A percentile compares a stretch with the other conserved stretches of the same genome.
phyloP scores from a whole-genome alignment of 2,113 vertebrate species.

The Alethe diademata region DNA sequence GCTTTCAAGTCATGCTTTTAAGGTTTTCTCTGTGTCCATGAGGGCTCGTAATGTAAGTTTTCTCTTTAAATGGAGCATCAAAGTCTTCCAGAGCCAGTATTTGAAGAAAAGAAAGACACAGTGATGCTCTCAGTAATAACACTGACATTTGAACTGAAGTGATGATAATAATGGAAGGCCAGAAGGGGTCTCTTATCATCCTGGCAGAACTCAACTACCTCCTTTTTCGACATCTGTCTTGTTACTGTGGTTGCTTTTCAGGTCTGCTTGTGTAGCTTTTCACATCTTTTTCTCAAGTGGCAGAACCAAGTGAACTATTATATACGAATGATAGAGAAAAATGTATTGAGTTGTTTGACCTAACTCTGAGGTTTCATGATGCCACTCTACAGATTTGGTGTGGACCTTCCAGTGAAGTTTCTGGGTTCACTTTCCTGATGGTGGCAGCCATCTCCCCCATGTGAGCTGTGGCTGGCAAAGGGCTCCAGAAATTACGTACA shows the following conservation, averaged over 20 bases:
- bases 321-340: background rate
- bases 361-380: background rate
- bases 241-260: background rate
- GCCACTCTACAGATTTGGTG: background rate
- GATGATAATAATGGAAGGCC: background rate
- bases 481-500: background rate
- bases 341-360: background rate
- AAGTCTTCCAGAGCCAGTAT: background rate
- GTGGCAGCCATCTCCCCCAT: background rate
- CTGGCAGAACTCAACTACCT: background rate
- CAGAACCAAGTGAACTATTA: background rate
- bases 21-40: background rate
- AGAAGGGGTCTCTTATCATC: background rate
- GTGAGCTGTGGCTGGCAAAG: background rate
- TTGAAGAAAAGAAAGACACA: background rate
- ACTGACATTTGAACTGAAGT: background rate
- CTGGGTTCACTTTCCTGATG: background rate
- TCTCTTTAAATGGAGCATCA: conserved; percentile 14
- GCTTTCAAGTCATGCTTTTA: conserved; percentile 7
- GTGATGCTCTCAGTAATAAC: background rate
- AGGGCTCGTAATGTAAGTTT: background rate
- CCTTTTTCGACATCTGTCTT: background rate
- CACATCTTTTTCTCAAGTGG: background rate
- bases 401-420: background rate
- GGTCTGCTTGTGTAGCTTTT: background rate